These are phyloP conservation scores for Mesocentrotus franciscanus DNA, from an alignment of 53 echinoderm and acorn worm genomes.

Conservation along the genomic window DNA sequence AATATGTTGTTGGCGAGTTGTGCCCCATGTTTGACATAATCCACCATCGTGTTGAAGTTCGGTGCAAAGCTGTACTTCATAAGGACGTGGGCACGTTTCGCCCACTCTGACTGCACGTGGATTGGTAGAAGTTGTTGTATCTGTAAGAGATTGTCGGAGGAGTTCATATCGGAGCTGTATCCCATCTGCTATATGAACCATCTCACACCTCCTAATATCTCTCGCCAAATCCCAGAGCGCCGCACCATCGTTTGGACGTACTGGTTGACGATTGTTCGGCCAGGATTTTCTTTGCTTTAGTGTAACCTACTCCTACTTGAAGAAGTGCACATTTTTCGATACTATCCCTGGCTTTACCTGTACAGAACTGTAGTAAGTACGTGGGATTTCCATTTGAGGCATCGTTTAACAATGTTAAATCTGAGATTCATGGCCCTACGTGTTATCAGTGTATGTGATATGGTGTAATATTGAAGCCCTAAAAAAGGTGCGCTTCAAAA, in stretches of 20 bases:
- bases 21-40: conserved; percentile 63
- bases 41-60: conserved; percentile 11
- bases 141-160: conserved; percentile 47
- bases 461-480: no score
- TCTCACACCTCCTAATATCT: conserved; percentile 69
- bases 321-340: conserved; percentile 38
- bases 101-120: conserved; percentile 41
- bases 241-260: conserved; percentile 60
- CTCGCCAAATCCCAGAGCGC: conserved; percentile 66
- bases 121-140: conserved; percentile 29
- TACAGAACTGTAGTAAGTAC: conserved; percentile 37
- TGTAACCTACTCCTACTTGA: not conserved
- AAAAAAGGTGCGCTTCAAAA: no score
- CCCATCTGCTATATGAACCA: conserved; percentile 65
- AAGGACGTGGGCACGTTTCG: not conserved
- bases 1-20: conserved; percentile 62
- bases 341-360: not conserved
- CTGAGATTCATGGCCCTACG: no score
- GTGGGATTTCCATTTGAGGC: not conserved
- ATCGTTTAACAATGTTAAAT: no score
- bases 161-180: conserved; percentile 64
- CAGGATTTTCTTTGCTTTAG: not conserved
- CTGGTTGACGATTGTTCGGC: not conserved
- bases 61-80: not conserved
- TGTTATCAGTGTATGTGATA: no score